Evolutionary conservation across 1,140 invertebrate genomes (phyloP).

Genomic region (Macrocentrus cingulum): DNA sequence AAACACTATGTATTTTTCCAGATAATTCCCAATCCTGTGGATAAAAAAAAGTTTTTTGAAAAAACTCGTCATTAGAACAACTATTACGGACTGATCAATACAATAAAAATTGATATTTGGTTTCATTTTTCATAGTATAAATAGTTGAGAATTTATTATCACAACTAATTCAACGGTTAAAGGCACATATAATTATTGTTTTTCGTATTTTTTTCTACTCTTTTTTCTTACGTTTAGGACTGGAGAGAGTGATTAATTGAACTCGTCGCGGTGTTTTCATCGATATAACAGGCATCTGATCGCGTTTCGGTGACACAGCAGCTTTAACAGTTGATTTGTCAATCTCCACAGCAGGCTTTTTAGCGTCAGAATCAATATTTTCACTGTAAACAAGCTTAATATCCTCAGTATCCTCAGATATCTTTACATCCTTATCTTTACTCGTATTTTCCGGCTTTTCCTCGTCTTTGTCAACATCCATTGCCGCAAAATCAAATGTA

Average conservation of each 20-base stretch:
- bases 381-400: slow-evolving; percentile 70
- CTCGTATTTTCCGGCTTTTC: slow-evolving; percentile 35
- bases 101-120: not conserved
- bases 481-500: slow-evolving; percentile 48
- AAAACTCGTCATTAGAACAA: slow-evolving; percentile 44
- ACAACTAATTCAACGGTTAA: not conserved
- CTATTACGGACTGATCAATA: not conserved
- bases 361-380: slow-evolving; percentile 29
- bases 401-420: slow-evolving; percentile 59
- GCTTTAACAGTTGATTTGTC: slow-evolving; percentile 32
- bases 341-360: slow-evolving; percentile 5
- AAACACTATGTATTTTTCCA: slow-evolving; percentile 55
- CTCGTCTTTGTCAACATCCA: slow-evolving; percentile 50
- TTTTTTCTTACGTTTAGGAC: slow-evolving; percentile 70
- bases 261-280: slow-evolving; percentile 68
- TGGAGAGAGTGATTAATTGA: slow-evolving; percentile 72
- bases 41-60: slow-evolving; percentile 73
- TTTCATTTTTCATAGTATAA: slow-evolving; percentile 1
- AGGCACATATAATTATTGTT: not conserved
- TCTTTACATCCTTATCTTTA: slow-evolving; percentile 30
- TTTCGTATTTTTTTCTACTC: slow-evolving; percentile 12
- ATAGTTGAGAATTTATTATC: not conserved
- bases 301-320: slow-evolving; percentile 33
- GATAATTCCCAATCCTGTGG: slow-evolving; percentile 74
- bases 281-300: slow-evolving; percentile 33